Percentiles rank a stretch among this genome's conserved stretches.
Conservation (phyloP, 2,113 vertebrate genomes). For the Takifugu bimaculatus region DNA sequence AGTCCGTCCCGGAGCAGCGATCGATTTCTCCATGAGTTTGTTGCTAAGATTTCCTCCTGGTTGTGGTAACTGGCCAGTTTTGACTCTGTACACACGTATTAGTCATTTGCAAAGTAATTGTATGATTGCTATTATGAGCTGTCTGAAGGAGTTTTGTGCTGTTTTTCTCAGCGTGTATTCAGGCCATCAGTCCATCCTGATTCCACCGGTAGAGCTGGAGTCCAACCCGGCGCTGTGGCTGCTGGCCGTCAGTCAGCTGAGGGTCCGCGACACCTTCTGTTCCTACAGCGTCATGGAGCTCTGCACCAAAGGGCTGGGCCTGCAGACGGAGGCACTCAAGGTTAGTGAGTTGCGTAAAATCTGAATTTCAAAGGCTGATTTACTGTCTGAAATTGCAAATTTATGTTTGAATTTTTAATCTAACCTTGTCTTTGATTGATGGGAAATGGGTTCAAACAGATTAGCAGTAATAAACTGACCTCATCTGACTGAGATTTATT, state of each 20-base stretch:
- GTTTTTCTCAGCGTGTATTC: slow-evolving; percentile 87
- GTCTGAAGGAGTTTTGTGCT: background rate
- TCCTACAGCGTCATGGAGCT: slow-evolving; percentile 99
- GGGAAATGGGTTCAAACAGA: background rate
- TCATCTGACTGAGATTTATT: background rate
- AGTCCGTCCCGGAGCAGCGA: too few relatives aligned
- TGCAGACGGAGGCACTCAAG: slow-evolving; percentile 96
- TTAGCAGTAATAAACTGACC: background rate
- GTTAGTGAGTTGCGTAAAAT: slow-evolving; percentile 62
- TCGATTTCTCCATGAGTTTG: too few relatives aligned
- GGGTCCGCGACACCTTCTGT: slow-evolving; percentile 96
- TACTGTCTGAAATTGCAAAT: too few relatives aligned
- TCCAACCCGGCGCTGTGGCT: slow-evolving; percentile 95
- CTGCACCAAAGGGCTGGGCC: slow-evolving; percentile 95
- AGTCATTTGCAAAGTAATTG: too few relatives aligned
- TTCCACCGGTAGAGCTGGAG: slow-evolving; percentile 95
- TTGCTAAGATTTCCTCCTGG: too few relatives aligned
- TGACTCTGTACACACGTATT: too few relatives aligned
- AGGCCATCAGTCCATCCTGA: slow-evolving; percentile 97
- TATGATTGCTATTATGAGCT: background rate
- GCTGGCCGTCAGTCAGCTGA: slow-evolving; percentile 96
- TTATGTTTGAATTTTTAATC: too few relatives aligned
- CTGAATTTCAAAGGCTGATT: background rate
- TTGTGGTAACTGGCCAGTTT: too few relatives aligned
- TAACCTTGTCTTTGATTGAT: too few relatives aligned